Percentiles rank a stretch among this genome's conserved stretches.
Evolutionary conservation across 2,797 vertebrate genomes (phyloP).

Genomic region (Sphaeramia orbicularis): DNA sequence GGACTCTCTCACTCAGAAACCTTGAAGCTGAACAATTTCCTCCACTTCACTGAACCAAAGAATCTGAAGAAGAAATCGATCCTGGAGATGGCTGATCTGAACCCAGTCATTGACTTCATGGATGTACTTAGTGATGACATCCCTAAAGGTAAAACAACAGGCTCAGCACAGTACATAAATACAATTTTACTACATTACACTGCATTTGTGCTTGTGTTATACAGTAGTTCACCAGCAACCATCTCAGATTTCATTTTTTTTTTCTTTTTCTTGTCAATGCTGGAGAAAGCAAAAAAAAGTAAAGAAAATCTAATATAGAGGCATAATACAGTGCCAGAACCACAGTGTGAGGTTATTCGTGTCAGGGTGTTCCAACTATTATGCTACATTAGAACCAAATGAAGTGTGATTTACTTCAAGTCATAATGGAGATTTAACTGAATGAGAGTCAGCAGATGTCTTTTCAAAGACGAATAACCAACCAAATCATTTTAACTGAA

Average conservation of each 20-base stretch:
- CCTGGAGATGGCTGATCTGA: constrained; percentile 88
- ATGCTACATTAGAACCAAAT: constrained; percentile 9
- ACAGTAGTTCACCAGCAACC: too few species aligned
- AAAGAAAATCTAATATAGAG: not conserved
- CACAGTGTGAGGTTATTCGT: not conserved
- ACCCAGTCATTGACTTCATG: constrained; percentile 92
- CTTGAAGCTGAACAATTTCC: constrained; percentile 89
- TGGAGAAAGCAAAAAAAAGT: not conserved
- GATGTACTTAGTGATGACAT: constrained; percentile 91
- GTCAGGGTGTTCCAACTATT: constrained; percentile 3
- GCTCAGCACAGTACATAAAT: not conserved
- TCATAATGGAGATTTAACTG: constrained; percentile 6
- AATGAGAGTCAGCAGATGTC: not conserved
- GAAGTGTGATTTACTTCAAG: not conserved
- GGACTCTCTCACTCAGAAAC: constrained; percentile 90
- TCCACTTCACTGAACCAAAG: constrained; percentile 89
- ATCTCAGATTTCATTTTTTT: not conserved
- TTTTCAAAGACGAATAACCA: constrained; percentile 13
- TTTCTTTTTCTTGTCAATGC: too few species aligned
- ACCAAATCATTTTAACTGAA: constrained; percentile 17
- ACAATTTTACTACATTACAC: not conserved
- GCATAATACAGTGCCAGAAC: not conserved
- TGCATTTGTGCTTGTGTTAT: not conserved
- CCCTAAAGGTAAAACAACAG: constrained; percentile 86
- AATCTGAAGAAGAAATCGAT: constrained; percentile 88